These are phyloP conservation scores for Montipora efflorescens DNA, from an alignment of 64 coral and sea anemone species.

Conservation along the genomic window DNA sequence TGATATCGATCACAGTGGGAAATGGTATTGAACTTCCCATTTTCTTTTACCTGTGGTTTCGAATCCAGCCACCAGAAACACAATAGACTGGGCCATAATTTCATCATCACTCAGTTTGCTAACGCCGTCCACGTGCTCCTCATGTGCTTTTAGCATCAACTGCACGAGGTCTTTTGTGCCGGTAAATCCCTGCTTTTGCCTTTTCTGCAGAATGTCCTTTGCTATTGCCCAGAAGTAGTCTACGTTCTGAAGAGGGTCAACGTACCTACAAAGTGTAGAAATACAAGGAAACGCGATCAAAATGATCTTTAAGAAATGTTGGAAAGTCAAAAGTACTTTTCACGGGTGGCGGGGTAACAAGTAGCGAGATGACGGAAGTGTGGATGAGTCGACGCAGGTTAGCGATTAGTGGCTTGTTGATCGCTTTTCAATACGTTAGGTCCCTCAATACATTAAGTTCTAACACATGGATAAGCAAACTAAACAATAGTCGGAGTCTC, in stretches of 20 bases:
- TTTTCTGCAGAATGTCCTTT: slow-evolving; percentile 46
- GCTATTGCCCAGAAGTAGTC: slow-evolving; percentile 52
- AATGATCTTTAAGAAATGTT: no score
- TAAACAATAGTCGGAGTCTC: no score
- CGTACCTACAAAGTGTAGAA: not conserved
- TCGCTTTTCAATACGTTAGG: no score
- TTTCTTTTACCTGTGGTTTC: slow-evolving; percentile 61
- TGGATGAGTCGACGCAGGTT: no score
- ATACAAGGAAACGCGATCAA: no score
- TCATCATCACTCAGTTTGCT: slow-evolving; percentile 66
- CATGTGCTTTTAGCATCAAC: slow-evolving; percentile 83
- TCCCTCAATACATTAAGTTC: no score
- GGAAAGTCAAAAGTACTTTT: no score
- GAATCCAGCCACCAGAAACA: slow-evolving; percentile 74
- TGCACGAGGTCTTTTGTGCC: slow-evolving; percentile 61
- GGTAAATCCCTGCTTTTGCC: not conserved
- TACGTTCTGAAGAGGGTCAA: slow-evolving; percentile 5
- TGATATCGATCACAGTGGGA: no score
- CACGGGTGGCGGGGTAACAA: no score
- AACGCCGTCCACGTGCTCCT: slow-evolving; percentile 47
- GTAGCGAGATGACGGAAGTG: no score
- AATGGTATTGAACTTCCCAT: not conserved
- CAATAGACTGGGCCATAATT: slow-evolving; percentile 69
- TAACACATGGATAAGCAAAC: no score
- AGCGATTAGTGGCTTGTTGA: no score